phyloP scores from a whole-genome alignment of 1,140 invertebrate genomes.

The Mercenaria mercenaria region DNA sequence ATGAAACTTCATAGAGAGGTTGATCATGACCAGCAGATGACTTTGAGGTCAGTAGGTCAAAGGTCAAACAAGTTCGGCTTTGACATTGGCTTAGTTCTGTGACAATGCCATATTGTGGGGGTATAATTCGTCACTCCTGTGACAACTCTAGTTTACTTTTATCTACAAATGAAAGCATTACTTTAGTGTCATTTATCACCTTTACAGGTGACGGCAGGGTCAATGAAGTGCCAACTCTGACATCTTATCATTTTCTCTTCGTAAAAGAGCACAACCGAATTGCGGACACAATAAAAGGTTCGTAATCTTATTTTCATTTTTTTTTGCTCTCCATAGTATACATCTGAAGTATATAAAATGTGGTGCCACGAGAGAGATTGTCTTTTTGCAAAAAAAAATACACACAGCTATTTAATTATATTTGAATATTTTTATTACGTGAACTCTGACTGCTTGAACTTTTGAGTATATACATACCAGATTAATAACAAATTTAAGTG shows the following conservation, averaged over 20 bases:
- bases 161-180: no score
- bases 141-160: no score
- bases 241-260: background rate
- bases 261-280: slow-evolving; percentile 13
- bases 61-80: no score
- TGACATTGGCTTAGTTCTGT: no score
- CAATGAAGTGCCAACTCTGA: background rate
- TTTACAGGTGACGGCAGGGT: background rate
- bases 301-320: background rate
- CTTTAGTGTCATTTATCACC: no score
- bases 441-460: background rate
- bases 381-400: background rate
- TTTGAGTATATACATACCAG: background rate
- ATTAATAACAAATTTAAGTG: no score
- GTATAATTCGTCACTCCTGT: no score
- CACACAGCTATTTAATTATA: background rate
- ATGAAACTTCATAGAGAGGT: no score
- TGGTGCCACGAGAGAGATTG: no score
- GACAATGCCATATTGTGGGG: no score
- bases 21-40: no score
- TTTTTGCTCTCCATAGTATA: background rate
- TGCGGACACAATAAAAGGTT: background rate
- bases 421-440: background rate
- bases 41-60: no score
- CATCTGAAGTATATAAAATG: background rate